A percentile compares a stretch with the other conserved stretches of the same genome.
phyloP scores from a whole-genome alignment of 2,797 vertebrate species.

The Peromyscus eremicus region DNA sequence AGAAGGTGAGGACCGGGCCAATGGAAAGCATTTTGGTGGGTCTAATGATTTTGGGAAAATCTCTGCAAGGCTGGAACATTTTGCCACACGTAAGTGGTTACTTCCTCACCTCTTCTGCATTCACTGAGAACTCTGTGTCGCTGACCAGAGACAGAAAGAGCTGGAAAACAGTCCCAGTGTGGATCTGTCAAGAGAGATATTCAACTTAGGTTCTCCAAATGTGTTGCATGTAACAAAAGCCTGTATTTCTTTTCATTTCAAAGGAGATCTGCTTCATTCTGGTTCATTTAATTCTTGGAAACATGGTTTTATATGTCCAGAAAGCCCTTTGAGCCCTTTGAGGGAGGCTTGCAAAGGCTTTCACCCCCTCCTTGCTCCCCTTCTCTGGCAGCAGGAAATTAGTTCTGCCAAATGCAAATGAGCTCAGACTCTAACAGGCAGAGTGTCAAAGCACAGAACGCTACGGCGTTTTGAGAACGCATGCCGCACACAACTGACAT shows the following conservation, averaged over 20 bases:
- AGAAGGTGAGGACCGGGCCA: constrained; percentile 67
- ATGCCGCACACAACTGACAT: neutral
- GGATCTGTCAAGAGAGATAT: constrained; percentile 67
- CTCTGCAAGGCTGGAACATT: constrained; percentile 81
- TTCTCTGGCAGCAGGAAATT: constrained; percentile 79
- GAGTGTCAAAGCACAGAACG: constrained; percentile 67
- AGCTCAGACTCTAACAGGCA: constrained; percentile 75
- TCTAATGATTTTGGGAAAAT: constrained; percentile 82
- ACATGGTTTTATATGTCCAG: constrained; percentile 79
- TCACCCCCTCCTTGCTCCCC: constrained; percentile 32
- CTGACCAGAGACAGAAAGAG: neutral
- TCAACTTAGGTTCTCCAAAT: constrained; percentile 69
- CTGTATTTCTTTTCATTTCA: constrained; percentile 79
- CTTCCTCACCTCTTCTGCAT: constrained; percentile 78
- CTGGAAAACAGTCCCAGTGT: constrained; percentile 57
- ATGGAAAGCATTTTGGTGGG: constrained; percentile 71
- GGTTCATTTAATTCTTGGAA: constrained; percentile 81
- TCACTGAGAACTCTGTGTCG: constrained; percentile 79
- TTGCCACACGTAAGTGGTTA: constrained; percentile 82
- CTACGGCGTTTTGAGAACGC: neutral
- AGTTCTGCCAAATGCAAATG: constrained; percentile 83
- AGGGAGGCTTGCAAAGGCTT: constrained; percentile 73
- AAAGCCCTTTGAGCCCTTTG: constrained; percentile 80
- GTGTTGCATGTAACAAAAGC: constrained; percentile 77
- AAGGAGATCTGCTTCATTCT: constrained; percentile 79